phyloP scores from a whole-genome alignment of 1,140 invertebrate species.

The Asbolus verrucosus region DNA sequence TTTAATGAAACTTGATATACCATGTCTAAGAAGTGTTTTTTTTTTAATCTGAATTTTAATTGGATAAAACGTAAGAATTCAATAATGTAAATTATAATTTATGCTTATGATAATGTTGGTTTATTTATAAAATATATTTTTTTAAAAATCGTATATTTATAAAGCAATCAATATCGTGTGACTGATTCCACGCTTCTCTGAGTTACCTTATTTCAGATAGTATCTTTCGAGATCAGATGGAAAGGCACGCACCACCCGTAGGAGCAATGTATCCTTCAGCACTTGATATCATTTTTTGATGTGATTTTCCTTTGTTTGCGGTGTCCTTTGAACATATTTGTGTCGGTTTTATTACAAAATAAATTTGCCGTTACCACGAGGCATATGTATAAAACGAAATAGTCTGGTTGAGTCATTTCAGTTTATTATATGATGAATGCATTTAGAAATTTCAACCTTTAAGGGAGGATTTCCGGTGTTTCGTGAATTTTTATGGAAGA shows the following conservation, averaged over 20 bases:
- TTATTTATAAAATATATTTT: not conserved
- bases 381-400: slow-evolving; percentile 21
- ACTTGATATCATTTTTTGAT: slow-evolving; percentile 39
- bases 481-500: not conserved
- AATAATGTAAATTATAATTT: no score
- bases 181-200: not conserved
- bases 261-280: slow-evolving; percentile 22
- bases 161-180: slow-evolving; percentile 18
- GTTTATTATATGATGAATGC: slow-evolving; percentile 6
- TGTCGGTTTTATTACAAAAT: slow-evolving; percentile 43
- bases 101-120: no score
- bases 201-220: not conserved
- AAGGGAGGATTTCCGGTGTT: not conserved
- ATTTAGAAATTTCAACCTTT: not conserved
- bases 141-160: slow-evolving; percentile 11
- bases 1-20: no score
- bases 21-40: no score
- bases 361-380: slow-evolving; percentile 36
- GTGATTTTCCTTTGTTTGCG: slow-evolving; percentile 41
- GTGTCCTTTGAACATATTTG: slow-evolving; percentile 43
- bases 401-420: slow-evolving; percentile 16
- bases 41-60: no score
- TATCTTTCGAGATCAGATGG: slow-evolving; percentile 8
- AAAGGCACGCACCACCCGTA: slow-evolving; percentile 14
- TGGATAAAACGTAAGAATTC: no score